Base-by-base conservation (phyloP, 1,140 invertebrate species). In the Danaus plexippus region DNA sequence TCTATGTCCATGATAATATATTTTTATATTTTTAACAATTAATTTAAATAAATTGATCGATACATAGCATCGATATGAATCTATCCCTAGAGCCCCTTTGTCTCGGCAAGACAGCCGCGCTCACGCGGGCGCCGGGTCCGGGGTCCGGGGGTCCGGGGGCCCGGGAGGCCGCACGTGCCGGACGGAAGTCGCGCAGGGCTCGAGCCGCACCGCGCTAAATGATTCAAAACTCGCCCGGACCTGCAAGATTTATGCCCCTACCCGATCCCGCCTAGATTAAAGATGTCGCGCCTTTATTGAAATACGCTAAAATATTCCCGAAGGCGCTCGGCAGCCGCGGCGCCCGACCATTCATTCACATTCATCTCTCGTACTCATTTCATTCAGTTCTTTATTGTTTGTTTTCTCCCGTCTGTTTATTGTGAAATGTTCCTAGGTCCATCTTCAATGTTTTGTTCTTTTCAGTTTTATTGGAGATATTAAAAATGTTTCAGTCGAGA, bases 221-320 rank as follows among this genome's bases (percentile, higher is more conserved):
- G 83, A 85, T 86, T 85, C 81, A 86, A 83, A 86, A 82, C 83
- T 82, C 77, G 75, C 80, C 74, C 80, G 80, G 75, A 83, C 80
- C 79, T 86, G 83, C 83, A 86, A 86, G 83, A 86, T 86, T 86
- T 86, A 86, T 85, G 75, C 80, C 76, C 73, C 68, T 78, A 74
- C 80, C 76, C 80, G 80, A 77, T 81, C 77, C 83, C 67, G 69
- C 64, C 77, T 83, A 82, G 82, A 84, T 86, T 86, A 86, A 86
- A 81, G 78, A 84, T 81, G 83, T 86, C 82, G 78, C 81, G 74
- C 73, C 71, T 80, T 79, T 84, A 84, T 86, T 84, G 77, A 80
- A 82, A 80, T 80, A 80, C 80, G 71, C 69, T 81, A 65, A 77
- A 78, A 77, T 79, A 76, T 79, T 71, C 67, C 64, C 65, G 62